A percentile compares a stretch with the other conserved stretches of the same genome.
These are phyloP conservation scores for Diacarnus erythraeanus DNA, from an alignment of 37 sponge, comb jelly and placozoan species.

Conservation along the genomic window DNA sequence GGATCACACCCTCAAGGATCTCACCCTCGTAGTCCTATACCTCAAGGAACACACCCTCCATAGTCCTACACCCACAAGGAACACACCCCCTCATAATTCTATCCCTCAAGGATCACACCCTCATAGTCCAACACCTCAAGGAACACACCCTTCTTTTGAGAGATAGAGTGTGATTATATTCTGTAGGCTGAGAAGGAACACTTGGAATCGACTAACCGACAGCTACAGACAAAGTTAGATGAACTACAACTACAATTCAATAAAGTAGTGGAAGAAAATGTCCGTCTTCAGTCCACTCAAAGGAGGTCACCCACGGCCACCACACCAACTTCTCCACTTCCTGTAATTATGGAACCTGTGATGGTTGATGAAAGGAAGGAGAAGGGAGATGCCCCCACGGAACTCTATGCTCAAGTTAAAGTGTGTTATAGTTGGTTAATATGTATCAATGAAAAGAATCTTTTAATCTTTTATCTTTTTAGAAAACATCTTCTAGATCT, in stretches of 20 bases:
- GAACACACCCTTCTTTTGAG: not conserved
- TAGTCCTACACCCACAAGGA: not conserved
- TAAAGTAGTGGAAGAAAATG: slow-evolving; percentile 62
- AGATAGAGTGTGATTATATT: not conserved
- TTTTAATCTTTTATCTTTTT: not conserved
- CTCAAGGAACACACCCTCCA: too few species aligned
- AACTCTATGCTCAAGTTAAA: slow-evolving; percentile 22
- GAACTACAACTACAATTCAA: slow-evolving; percentile 58
- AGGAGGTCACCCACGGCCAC: slow-evolving; percentile 9
- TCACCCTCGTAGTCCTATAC: not conserved
- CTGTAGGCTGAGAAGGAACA: slow-evolving; percentile 41
- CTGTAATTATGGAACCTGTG: slow-evolving; percentile 10
- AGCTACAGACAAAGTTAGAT: slow-evolving; percentile 18
- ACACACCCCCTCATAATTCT: not conserved
- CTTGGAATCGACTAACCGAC: slow-evolving; percentile 26
- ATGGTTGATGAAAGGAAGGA: not conserved
- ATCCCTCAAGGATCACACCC: too few species aligned
- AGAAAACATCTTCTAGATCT: slow-evolving; percentile 8
- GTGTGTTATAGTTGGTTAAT: too few species aligned
- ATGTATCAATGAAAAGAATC: not conserved
- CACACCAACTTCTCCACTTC: slow-evolving; percentile 29
- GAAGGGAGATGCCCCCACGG: not conserved
- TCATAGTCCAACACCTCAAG: not conserved
- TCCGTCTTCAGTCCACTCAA: slow-evolving; percentile 4
- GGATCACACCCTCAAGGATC: too few species aligned